Evolutionary conservation across 2,888 invertebrate genomes (phyloP), one percentile per base, ranked within the genome.

Genomic region (Adineta ricciae): DNA sequence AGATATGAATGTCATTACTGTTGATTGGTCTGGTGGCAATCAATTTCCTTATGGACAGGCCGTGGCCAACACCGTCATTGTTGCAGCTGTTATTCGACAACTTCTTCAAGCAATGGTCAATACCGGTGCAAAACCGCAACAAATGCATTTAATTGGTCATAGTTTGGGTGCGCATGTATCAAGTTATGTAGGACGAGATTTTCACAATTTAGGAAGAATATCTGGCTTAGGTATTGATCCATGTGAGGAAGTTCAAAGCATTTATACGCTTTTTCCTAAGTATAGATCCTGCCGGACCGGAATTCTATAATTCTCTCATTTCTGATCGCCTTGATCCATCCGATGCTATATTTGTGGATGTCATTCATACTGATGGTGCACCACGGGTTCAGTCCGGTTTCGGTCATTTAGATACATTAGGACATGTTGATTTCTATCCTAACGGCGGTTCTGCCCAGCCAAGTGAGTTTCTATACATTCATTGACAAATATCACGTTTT

Each of bases 251-350:
- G 14, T 50, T 19, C 2, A 16, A 21, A 52, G 4, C 19, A 52
- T 52, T 52, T 16, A 21, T 16, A 21, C 24, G 5, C 24, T 16
- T 52, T 52, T 50, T 50, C 50, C 21, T 52, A 21, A 52, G 16
- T 52, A 14, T 52, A 52, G 95, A 96, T 91, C 95, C 96, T 1
- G 95, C 96, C 0, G 95, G 95, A 89, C 96, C 96, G 5, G 86
- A 86, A 9, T 84, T 87, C 27, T 46, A 85, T 11, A 86, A 87
- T 41, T 82, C 21, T 32, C 32, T 11, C 19, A 14, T 1, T 14
- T 9, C 38, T 38, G 38, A 36, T 27, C 73, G 73, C 19, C 38
- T 73, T 14, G 73, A 73, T 73, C 32, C 73, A 3, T 9, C 32
- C 38, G 73, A 73, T 73, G 73, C 73, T 21, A 3, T 36, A 19